Conservation (phyloP, 1,140 invertebrate genomes). For the Diabrotica virgifera region DNA sequence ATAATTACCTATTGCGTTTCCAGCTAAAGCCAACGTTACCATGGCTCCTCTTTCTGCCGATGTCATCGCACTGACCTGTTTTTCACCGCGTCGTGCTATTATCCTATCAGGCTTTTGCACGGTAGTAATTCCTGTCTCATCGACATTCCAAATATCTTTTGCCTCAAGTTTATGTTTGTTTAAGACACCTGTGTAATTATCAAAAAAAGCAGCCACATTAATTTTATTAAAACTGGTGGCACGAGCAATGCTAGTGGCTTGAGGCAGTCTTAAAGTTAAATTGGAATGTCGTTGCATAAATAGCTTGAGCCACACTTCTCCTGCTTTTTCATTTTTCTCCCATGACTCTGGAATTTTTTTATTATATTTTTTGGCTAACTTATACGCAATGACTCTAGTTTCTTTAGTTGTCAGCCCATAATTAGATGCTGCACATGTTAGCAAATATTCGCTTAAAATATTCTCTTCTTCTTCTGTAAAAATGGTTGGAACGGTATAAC, state of each 20-base stretch:
- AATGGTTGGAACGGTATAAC: no score
- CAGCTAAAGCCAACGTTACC: constrained; percentile 45
- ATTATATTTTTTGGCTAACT: no score
- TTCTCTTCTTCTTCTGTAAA: no score
- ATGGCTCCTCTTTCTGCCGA: constrained; percentile 44
- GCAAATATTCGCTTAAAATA: no score
- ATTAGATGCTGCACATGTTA: no score
- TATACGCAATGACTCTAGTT: no score
- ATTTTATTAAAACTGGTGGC: no score
- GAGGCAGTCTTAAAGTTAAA: constrained; percentile 47
- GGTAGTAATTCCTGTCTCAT: constrained; percentile 51
- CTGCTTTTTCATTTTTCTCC: constrained; percentile 44
- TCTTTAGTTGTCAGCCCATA: no score
- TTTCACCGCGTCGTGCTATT: constrained; percentile 41
- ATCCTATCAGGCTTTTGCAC: constrained; percentile 46
- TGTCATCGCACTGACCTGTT: constrained; percentile 49
- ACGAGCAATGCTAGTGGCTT: constrained; percentile 50
- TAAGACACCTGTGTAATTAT: constrained; percentile 44
- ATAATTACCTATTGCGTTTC: no score
- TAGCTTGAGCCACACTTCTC: constrained; percentile 49
- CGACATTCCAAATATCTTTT: constrained; percentile 47
- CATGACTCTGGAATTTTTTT: no score
- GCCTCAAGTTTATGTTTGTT: constrained; percentile 37
- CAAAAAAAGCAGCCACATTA: no score
- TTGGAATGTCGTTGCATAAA: constrained; percentile 49